Evolutionary conservation across 2,797 vertebrate species (phyloP), one percentile per base, ranked within the genome.

Genomic region (Parauchenoglanis punctatus): DNA sequence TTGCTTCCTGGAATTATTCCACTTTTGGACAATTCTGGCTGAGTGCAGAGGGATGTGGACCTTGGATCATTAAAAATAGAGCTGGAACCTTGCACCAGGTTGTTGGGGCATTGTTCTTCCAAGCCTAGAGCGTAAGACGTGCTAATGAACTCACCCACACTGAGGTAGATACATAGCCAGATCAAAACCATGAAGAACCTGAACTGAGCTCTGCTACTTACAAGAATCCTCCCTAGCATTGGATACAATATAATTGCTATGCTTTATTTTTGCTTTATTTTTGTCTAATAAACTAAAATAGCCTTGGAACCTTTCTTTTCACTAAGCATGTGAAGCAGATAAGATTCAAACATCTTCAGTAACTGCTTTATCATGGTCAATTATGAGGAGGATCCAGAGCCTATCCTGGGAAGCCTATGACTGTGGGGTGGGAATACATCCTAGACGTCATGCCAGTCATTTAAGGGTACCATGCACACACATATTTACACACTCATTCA

Each of bases 271-370:
- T 63, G 6, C 44, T 73, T 73, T 58, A 31, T 40, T 81, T 59
- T 25, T 40, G 10, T 81, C 80, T 94, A 95, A 95, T 94, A 95
- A 94, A 95, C 91, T 84, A 83, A 94, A 91, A 95, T 95, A 49
- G 46, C 35, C 35, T 35, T 35, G 35, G 35, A 85, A 95, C 58
- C 31, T 76, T 35, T n/a, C 28, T 84, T 84, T 86, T 83, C 77
- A 86, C 88, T 52, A 93, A 92, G 93, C 93, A 94, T 96, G 95
- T 95, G 94, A 95, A 94, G 94, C 94, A 93, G 93, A 95, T 95
- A 93, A 94, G 94, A 54, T 28, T 54, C 2, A 54, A 28, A 49
- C n/a, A 31, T 31, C 49, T 54, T 20, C n/a, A 77, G 2, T 17
- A 77, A 77, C n/a, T 1, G 1, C n/a, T 77, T 31, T 77, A 31